Base-by-base conservation (phyloP, 2,113 vertebrate genomes). In the Ondatra zibethicus region DNA sequence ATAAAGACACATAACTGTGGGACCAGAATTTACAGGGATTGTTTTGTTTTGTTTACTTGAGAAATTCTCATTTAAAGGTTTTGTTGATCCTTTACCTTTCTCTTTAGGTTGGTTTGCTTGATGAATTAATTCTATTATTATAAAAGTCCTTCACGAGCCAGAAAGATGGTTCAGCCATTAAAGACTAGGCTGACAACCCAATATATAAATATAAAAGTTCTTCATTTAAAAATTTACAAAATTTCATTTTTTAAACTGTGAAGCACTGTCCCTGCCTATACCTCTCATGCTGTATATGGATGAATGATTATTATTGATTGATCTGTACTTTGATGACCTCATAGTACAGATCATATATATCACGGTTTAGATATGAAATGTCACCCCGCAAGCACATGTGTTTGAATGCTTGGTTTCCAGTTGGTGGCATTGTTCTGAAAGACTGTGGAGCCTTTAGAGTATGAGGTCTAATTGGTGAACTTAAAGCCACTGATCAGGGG, bases 191-290 rank as follows among this genome's bases (percentile, higher is more conserved):
- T 61, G 12, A 82, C 36, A 61, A 39, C 36, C 36, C 58, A 82
- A 58, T 21, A 58, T 58, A 58, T n/a, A n/a, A 78, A 21, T 63
- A 81, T 39, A 93, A 66, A 88, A 52, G 33, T 75, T 21, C n/a
- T 95, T 88, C 27, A 76, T 76, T 91, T 92, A 86, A 92, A 92
- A 89, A 42, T 65, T 39, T 61, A 94, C 3, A 61, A 52, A 91
- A 47, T 2, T 66, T n/a, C 47, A 11, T 11, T 76, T 65, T 75
- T 78, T 87, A 84, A 93, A 93, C 3, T 52, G 5, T 89, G 17
- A 58, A 58, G 58, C 70, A 19, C 23, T 76, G 5, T 12, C 36
- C 0, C 65, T 14, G 63, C 12, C 31, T 68, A 63, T 11, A 52
- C 75, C 27, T 85, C n/a, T 90, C 81, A 42, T 7, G 10, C 52